phyloP scores from a whole-genome alignment of 2,888 invertebrate species.

The Bugulina stolonifera region DNA sequence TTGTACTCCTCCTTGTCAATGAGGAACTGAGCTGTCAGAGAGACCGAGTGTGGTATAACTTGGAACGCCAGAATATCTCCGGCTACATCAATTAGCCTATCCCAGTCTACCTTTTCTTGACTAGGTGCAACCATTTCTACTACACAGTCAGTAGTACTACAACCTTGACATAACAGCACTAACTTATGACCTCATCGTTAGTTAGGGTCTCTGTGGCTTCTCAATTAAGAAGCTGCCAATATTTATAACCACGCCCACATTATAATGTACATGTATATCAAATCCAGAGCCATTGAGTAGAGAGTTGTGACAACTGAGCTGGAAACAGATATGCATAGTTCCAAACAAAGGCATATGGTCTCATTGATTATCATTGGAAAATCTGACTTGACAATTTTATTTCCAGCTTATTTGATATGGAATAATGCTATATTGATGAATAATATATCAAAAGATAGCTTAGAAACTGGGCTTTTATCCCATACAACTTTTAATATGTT shows the following conservation, averaged over 20 bases:
- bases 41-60: not conserved
- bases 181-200: not conserved
- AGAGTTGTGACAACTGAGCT: too few relatives aligned
- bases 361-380: too few relatives aligned
- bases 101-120: not conserved
- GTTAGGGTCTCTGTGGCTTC: not conserved
- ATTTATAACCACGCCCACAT: too few relatives aligned
- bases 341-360: too few relatives aligned
- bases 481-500: too few relatives aligned
- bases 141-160: too few relatives aligned
- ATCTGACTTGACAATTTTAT: too few relatives aligned
- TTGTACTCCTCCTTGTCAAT: not conserved
- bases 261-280: not conserved
- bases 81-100: not conserved
- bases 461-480: too few relatives aligned
- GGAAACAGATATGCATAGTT: too few relatives aligned
- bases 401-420: too few relatives aligned
- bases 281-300: not conserved
- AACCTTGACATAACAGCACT: not conserved
- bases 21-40: not conserved
- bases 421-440: not conserved
- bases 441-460: conserved; percentile 23
- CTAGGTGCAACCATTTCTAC: not conserved
- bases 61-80: conserved; percentile 2
- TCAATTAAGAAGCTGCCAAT: too few relatives aligned